Evolutionary conservation across 2,113 vertebrate genomes (phyloP), one percentile per base, ranked within the genome.

Genomic region (Cyrtonyx montezumae): DNA sequence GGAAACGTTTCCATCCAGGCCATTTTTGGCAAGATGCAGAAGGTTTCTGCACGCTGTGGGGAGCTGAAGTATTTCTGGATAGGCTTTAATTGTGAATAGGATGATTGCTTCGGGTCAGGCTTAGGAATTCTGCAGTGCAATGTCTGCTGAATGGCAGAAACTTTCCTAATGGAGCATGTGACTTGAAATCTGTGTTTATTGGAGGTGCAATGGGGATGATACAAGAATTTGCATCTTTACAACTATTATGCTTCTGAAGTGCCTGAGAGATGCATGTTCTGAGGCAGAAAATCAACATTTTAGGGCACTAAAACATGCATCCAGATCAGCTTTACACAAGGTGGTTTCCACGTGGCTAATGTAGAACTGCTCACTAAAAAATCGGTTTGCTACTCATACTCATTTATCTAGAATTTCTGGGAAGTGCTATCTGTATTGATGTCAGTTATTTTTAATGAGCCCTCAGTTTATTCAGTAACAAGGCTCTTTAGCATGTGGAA

Each of bases 81-180:
- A 48, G 48, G 61, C 73, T 90, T 74, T 88, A 75, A 78, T 90
- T 80, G 82, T 71, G 73, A 56, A 48, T 84, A 32, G 37, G 32
- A 32, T 56, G 36, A 77, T 51, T 79, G 59, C 76, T 80, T 82
- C 7, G 0, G 48, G 69, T 65, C 0, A 0, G 48, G 53, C 28
- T 79, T 85, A 22, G 51, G 79, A 87, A 87, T 80, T 30, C 55
- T n/a, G 61, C 43, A 75, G 51, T 36, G 15, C 22, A 14, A 1
- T 10, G 69, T 78, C 82, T 87, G 61, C 87, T 9, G 62, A 73
- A 58, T 16, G 63, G 83, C 79, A 78, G 1, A 77, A 92, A 91
- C 69, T 90, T 92, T 71, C 22, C 82, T 91, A 43, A 28, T 56
- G 45, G 40, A 66, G 80, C 49, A 9, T 88, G 85, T 83, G 81